phyloP scores from a whole-genome alignment of 1,140 invertebrate genomes.

The Microplitis demolitor region DNA sequence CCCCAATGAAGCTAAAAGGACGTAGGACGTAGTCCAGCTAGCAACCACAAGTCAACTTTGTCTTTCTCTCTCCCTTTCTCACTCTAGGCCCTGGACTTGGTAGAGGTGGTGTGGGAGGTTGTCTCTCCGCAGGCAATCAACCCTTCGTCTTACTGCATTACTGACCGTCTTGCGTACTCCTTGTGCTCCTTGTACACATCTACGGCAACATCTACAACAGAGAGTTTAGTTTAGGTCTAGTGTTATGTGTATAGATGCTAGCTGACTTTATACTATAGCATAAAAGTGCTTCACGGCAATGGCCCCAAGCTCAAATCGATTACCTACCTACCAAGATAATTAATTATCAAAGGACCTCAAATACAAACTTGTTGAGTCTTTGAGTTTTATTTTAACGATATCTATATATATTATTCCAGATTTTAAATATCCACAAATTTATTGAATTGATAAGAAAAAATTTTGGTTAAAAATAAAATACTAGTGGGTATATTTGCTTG shows the following conservation, averaged over 20 bases:
- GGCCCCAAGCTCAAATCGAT: no score
- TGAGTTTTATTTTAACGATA: no score
- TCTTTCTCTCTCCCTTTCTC: slow-evolving; percentile 17
- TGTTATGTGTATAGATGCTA: background rate
- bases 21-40: slow-evolving; percentile 43
- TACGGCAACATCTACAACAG: background rate
- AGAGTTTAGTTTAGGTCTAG: background rate
- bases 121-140: slow-evolving; percentile 55
- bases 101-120: slow-evolving; percentile 24
- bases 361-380: background rate
- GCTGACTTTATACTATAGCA: no score
- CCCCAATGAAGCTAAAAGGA: slow-evolving; percentile 14
- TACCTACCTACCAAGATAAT: no score
- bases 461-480: background rate
- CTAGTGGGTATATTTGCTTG: background rate
- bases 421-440: no score
- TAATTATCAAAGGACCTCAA: slow-evolving; percentile 8
- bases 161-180: slow-evolving; percentile 47
- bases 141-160: slow-evolving; percentile 60
- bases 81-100: slow-evolving; percentile 26
- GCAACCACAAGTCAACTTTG: slow-evolving; percentile 57
- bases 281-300: no score
- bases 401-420: no score
- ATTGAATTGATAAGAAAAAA: background rate
- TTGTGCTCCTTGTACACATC: slow-evolving; percentile 1